A percentile compares a stretch with the other conserved stretches of the same genome.
Evolutionary conservation across 2,888 invertebrate species (phyloP).

Genomic region (Actias luna): DNA sequence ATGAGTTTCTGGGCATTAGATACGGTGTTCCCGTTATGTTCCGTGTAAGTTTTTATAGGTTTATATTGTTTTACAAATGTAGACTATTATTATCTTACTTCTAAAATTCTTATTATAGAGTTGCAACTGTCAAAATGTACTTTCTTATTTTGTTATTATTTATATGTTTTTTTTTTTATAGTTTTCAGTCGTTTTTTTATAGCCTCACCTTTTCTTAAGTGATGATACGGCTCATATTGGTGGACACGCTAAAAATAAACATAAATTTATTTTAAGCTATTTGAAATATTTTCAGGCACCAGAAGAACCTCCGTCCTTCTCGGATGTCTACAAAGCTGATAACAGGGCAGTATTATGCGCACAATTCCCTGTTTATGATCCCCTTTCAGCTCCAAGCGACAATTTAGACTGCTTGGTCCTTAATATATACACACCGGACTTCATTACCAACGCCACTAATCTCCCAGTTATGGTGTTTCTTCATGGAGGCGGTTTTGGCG

Average conservation of each 20-base stretch:
- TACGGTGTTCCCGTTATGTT: conserved; percentile 64
- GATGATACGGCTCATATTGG: no score
- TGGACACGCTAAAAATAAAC: background rate
- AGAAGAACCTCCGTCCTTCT: conserved; percentile 26
- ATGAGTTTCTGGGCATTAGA: conserved; percentile 65
- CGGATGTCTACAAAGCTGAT: conserved; percentile 63
- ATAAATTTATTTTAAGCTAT: background rate
- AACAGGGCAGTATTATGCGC: conserved; percentile 61
- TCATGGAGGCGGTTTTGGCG: conserved; percentile 76
- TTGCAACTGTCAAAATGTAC: no score
- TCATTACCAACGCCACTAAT: conserved; percentile 39
- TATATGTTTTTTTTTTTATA: no score
- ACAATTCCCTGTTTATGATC: conserved; percentile 65
- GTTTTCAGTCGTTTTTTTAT: no score
- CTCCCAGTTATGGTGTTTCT: conserved; percentile 73
- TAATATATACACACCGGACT: conserved; percentile 63
- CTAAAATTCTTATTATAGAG: no score
- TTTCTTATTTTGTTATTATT: no score
- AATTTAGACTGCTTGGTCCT: conserved; percentile 74
- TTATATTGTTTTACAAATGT: background rate
- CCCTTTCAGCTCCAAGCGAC: conserved; percentile 63
- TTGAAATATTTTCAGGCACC: conserved; percentile 2
- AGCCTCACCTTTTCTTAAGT: no score
- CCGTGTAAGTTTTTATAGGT: conserved; percentile 47
- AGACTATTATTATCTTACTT: no score